Percentiles rank a stretch among this genome's conserved stretches.
Evolutionary conservation across 2,888 invertebrate genomes (phyloP).

Genomic region (Anthrax anthrax): DNA sequence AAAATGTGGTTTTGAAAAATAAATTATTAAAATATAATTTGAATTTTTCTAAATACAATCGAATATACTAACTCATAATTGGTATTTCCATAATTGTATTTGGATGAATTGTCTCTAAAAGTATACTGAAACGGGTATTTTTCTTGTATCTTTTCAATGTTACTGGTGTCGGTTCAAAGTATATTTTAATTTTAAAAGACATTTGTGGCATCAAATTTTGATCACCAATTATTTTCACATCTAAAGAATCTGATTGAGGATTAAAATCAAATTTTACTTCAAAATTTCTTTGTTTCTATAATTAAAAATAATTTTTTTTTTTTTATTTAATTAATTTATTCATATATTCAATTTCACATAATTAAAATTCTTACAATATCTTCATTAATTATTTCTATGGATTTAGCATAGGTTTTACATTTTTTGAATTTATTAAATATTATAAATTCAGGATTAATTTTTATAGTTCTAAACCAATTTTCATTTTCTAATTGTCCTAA

Average conservation of each 20-base stretch:
- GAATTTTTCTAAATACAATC: neutral
- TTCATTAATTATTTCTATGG: slow-evolving; percentile 4
- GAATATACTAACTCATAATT: slow-evolving; percentile 1
- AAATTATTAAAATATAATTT: neutral
- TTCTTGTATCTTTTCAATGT: neutral
- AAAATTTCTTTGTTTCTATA: neutral
- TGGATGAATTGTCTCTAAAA: slow-evolving; percentile 3
- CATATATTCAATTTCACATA: too few relatives aligned
- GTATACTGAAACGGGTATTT: slow-evolving; percentile 1
- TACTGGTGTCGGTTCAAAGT: neutral
- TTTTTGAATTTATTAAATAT: neutral
- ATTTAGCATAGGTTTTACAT: neutral
- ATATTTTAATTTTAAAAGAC: neutral
- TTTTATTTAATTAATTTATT: too few relatives aligned
- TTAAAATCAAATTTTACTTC: neutral
- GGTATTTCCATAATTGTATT: slow-evolving; percentile 5
- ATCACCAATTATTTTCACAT: neutral
- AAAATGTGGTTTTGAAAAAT: neutral
- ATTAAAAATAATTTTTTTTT: too few relatives aligned
- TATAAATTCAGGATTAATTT: neutral
- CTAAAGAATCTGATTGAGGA: neutral
- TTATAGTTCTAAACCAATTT: neutral
- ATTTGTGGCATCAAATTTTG: neutral
- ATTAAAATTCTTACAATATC: slow-evolving; percentile 3
- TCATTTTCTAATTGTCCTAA: slow-evolving; percentile 1